Evolutionary conservation across 30 jellyfish, hydroid and myxozoan species (phyloP).

Genomic region (Phacellophora camtschatica): DNA sequence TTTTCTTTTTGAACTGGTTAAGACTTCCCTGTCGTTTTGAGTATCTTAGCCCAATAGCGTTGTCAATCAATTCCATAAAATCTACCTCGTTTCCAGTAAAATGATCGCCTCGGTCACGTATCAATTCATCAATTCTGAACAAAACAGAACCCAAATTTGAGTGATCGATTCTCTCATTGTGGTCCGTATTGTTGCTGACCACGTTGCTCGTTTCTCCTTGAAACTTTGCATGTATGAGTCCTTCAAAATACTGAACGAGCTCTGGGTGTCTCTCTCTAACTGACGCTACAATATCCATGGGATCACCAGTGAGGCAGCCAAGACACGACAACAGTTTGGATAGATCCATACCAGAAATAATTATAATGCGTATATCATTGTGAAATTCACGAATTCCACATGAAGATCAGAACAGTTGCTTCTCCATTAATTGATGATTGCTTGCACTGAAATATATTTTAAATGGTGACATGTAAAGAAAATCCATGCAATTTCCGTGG

Average conservation of each 20-base stretch:
- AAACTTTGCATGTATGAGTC: conserved; percentile 15
- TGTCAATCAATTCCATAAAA: conserved; percentile 18
- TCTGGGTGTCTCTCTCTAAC: conserved; percentile 20
- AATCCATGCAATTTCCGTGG: no score
- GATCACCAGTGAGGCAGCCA: conserved; percentile 47
- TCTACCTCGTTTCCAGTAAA: conserved; percentile 56
- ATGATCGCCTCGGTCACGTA: conserved; percentile 23
- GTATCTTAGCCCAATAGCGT: conserved; percentile 21
- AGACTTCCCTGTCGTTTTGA: background rate
- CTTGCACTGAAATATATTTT: no score
- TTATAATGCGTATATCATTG: background rate
- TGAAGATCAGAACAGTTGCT: no score
- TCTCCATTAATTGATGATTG: no score
- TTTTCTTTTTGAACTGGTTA: conserved; percentile 15
- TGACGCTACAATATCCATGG: conserved; percentile 22
- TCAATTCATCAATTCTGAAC: conserved; percentile 14
- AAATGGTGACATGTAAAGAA: no score
- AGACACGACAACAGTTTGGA: conserved; percentile 22
- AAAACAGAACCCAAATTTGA: conserved; percentile 20
- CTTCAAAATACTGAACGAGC: conserved; percentile 6
- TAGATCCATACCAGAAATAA: background rate
- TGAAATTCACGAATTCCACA: no score
- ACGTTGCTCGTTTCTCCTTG: conserved; percentile 59
- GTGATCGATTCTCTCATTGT: background rate
- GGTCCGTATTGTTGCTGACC: conserved; percentile 25